phyloP scores from a whole-genome alignment of 2,113 vertebrate genomes.

The Phyllostomus hastatus region DNA sequence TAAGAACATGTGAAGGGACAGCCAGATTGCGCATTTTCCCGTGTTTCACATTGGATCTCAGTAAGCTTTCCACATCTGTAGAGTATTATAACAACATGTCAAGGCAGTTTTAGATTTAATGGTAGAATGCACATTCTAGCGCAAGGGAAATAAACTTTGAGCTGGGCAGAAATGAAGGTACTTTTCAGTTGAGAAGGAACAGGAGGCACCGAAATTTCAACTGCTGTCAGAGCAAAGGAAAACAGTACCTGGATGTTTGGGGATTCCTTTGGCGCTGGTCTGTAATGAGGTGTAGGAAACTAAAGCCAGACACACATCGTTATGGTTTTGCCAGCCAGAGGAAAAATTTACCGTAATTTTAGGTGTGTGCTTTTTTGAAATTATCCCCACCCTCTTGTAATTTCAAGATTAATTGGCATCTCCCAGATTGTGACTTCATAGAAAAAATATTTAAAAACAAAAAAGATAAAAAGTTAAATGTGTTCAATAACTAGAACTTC shows the following conservation, averaged over 20 bases:
- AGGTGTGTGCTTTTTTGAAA: neutral
- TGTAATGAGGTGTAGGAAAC: neutral
- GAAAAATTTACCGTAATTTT: conserved; percentile 37
- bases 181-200: conserved; percentile 67
- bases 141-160: conserved; percentile 52
- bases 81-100: conserved; percentile 28
- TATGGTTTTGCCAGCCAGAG: conserved; percentile 27
- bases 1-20: neutral
- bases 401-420: neutral
- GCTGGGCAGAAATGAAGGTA: conserved; percentile 32
- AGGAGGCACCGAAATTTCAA: conserved; percentile 53
- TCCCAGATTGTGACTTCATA: neutral
- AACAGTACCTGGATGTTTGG: conserved; percentile 59
- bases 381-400: neutral
- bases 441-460: neutral
- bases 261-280: conserved; percentile 65
- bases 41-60: neutral
- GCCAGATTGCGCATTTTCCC: neutral
- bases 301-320: neutral
- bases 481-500: neutral
- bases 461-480: neutral
- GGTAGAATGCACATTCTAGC: conserved; percentile 48
- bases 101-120: conserved; percentile 55
- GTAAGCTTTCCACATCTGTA: conserved; percentile 34
- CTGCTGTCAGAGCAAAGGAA: conserved; percentile 59